These are phyloP conservation scores for Crocodylus rhombifer DNA, from an alignment of 2,797 vertebrate genomes.

Conservation along the genomic window DNA sequence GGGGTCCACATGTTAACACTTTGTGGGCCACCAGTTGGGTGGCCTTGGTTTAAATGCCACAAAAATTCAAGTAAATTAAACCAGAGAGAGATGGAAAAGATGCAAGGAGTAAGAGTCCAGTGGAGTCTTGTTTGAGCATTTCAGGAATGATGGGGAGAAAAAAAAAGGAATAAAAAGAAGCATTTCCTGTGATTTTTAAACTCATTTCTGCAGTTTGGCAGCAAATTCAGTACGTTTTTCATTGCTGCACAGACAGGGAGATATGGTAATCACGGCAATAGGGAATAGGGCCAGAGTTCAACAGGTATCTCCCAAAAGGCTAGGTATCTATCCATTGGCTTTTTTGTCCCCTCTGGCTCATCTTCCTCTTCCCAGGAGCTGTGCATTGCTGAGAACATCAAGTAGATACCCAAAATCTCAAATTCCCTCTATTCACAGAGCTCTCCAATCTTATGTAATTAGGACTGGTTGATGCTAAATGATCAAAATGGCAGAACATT, in stretches of 20 bases:
- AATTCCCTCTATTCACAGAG: not conserved
- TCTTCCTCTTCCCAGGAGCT: not conserved
- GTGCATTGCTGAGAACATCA: not conserved
- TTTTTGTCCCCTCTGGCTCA: not conserved
- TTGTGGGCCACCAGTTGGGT: no score
- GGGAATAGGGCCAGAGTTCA: not conserved
- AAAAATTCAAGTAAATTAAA: not conserved
- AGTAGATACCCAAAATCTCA: not conserved
- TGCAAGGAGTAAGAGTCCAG: not conserved
- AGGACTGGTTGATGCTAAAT: not conserved
- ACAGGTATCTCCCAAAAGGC: not conserved
- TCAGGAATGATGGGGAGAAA: not conserved
- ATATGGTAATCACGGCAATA: not conserved
- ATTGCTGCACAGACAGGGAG: not conserved
- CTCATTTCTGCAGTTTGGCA: not conserved
- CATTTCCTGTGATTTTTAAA: not conserved
- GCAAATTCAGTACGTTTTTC: not conserved
- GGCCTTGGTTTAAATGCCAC: not conserved
- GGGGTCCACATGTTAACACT: no score
- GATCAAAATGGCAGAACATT: not conserved
- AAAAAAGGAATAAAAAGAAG: not conserved
- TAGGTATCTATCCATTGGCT: not conserved
- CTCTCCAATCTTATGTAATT: not conserved
- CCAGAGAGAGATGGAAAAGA: not conserved
- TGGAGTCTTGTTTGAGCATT: not conserved